A percentile compares a stretch with the other conserved stretches of the same genome.
These are phyloP conservation scores for Molothrus aeneus DNA, from an alignment of 2,797 vertebrate genomes.

Conservation along the genomic window DNA sequence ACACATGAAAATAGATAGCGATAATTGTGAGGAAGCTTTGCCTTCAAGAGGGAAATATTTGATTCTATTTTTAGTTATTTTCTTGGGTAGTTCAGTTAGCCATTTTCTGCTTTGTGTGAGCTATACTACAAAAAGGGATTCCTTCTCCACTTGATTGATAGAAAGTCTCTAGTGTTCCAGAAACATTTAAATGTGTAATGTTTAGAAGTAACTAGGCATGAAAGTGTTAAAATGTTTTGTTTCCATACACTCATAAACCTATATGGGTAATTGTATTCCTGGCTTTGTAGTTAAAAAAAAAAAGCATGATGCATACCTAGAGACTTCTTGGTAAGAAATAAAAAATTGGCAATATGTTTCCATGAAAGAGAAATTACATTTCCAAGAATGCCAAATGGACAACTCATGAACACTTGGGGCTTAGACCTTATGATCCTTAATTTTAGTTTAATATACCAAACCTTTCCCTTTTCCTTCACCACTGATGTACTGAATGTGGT, in stretches of 20 bases:
- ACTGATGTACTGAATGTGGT: neutral
- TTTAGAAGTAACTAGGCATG: neutral
- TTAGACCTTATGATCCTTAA: neutral
- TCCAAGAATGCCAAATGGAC: neutral
- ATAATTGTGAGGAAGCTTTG: neutral
- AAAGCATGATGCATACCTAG: neutral
- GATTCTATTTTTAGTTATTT: neutral
- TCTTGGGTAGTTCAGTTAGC: neutral
- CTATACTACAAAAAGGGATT: neutral
- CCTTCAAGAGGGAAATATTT: neutral
- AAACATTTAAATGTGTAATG: neutral
- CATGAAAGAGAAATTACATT: neutral
- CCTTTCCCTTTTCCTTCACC: neutral
- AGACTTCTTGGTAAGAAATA: neutral
- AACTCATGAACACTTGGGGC: neutral
- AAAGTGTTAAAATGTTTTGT: neutral
- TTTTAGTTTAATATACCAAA: neutral
- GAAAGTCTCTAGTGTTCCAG: neutral
- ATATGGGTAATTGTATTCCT: neutral
- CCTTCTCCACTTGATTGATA: neutral
- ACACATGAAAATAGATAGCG: neutral
- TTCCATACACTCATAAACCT: neutral
- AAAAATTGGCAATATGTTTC: neutral
- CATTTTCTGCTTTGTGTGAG: neutral
- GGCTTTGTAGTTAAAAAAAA: neutral